A percentile compares a stretch with the other conserved stretches of the same genome.
Conservation (phyloP, 1,140 invertebrate genomes). For the Phymastichus coffea region DNA sequence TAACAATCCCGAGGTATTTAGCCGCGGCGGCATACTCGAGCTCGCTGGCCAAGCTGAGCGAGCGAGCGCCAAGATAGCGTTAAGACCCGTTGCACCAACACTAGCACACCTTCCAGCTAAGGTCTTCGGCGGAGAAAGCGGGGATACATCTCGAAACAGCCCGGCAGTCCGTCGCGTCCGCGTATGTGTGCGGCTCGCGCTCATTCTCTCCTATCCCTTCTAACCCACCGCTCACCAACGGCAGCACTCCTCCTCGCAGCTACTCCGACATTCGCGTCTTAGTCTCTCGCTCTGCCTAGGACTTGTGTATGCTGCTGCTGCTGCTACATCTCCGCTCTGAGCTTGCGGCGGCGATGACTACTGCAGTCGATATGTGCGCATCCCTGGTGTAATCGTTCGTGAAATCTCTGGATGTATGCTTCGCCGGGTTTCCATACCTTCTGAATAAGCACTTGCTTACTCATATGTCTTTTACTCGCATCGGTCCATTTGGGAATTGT, state of each 20-base stretch:
- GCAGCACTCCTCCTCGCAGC: conserved; percentile 47
- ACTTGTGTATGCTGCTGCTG: conserved; percentile 5
- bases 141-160: no score
- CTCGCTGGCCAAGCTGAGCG: conserved; percentile 4
- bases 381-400: neutral
- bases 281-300: conserved; percentile 1
- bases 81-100: conserved; percentile 50
- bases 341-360: neutral
- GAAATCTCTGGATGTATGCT: conserved; percentile 3
- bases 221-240: conserved; percentile 33
- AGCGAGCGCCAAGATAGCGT: conserved; percentile 54
- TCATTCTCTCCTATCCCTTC: neutral
- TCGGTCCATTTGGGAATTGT: no score
- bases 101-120: no score
- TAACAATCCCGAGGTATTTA: conserved; percentile 60
- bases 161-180: no score
- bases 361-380: neutral
- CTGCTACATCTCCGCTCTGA: conserved; percentile 10
- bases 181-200: neutral
- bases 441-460: no score
- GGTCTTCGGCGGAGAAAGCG: no score
- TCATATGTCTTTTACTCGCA: no score
- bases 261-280: conserved; percentile 30
- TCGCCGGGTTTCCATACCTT: conserved; percentile 5
- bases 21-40: conserved; percentile 40